Evolutionary conservation across 37 sponge, comb jelly and placozoan genomes (phyloP).

Genomic region (Tethya wilhelma): DNA sequence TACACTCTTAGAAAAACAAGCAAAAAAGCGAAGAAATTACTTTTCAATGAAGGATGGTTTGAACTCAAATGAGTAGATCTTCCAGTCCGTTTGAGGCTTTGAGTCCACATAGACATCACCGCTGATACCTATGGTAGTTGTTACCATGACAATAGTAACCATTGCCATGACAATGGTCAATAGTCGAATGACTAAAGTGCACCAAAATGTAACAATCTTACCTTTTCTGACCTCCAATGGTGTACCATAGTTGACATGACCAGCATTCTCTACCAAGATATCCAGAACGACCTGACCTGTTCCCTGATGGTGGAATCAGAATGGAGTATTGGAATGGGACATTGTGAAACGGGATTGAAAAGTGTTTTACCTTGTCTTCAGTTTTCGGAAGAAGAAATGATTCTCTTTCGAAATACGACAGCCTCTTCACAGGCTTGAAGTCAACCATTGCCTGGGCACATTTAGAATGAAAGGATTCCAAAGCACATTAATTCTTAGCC

Average conservation of each 20-base stretch:
- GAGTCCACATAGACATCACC: constrained; percentile 61
- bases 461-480: too few species aligned
- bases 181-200: constrained; percentile 3
- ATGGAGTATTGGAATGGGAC: too few species aligned
- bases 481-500: too few species aligned
- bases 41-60: constrained; percentile 36
- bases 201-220: neutral
- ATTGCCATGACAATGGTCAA: neutral
- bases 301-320: too few species aligned
- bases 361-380: neutral
- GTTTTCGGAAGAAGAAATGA: neutral
- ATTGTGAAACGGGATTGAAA: neutral
- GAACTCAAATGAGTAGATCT: constrained; percentile 79
- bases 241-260: constrained; percentile 78
- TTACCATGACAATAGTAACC: too few species aligned
- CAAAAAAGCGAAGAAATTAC: constrained; percentile 23
- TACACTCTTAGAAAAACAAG: neutral
- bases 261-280: constrained; percentile 87
- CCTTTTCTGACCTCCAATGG: constrained; percentile 53
- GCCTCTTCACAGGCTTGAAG: constrained; percentile 1
- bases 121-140: constrained; percentile 70
- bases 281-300: constrained; percentile 62
- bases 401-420: neutral
- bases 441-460: constrained; percentile 36
- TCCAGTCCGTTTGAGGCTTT: constrained; percentile 38